Percentiles rank a stretch among this genome's conserved stretches.
Conservation (phyloP, 2,888 invertebrate genomes). For the Aspidapion aeneum region DNA sequence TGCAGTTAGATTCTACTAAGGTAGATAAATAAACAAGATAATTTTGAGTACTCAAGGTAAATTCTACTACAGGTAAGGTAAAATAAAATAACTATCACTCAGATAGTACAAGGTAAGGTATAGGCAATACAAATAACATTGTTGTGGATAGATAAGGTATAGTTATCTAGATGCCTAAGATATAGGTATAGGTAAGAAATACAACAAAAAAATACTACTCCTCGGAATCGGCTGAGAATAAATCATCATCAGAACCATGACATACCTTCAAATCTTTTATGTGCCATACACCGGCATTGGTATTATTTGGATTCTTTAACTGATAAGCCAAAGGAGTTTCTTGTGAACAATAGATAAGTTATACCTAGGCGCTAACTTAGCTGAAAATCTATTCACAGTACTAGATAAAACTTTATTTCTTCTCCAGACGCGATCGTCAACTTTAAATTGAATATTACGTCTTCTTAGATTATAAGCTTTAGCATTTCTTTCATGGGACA, state of each 20-base stretch:
- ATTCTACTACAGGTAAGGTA: background rate
- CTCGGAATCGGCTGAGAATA: background rate
- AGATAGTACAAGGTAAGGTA: too few relatives aligned
- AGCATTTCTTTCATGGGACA: background rate
- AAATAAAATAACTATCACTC: background rate
- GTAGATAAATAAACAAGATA: background rate
- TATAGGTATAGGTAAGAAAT: too few relatives aligned
- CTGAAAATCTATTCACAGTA: slow-evolving; percentile 2
- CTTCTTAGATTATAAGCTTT: slow-evolving; percentile 4
- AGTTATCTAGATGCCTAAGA: too few relatives aligned
- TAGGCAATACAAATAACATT: too few relatives aligned
- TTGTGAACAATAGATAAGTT: background rate
- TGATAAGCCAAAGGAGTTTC: slow-evolving; percentile 1
- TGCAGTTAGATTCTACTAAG: background rate
- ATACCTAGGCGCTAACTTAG: slow-evolving; percentile 4
- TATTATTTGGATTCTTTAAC: background rate
- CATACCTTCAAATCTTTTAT: background rate
- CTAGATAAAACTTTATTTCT: slow-evolving; percentile 3
- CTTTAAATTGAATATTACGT: background rate
- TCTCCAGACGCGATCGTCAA: background rate
- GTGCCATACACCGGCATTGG: background rate
- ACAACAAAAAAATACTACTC: too few relatives aligned
- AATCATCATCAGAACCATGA: background rate
- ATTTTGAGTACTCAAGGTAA: background rate
- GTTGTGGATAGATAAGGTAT: too few relatives aligned